Evolutionary conservation across 1,140 invertebrate genomes (phyloP).

Genomic region (Trachymyrmex cornetzi): DNA sequence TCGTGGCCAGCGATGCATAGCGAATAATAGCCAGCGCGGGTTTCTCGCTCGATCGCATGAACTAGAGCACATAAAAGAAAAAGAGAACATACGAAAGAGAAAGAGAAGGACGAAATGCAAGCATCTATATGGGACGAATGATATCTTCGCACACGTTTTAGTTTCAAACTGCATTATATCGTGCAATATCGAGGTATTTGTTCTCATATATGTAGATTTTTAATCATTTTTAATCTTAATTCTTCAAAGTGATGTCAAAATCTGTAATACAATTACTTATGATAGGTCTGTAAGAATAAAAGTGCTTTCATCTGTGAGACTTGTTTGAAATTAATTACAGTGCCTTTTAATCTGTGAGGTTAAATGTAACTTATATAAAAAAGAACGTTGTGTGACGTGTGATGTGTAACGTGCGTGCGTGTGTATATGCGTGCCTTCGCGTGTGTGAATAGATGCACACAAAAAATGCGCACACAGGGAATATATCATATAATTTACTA

Average conservation of each 20-base stretch:
- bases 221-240: not conserved
- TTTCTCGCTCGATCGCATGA: conserved; percentile 66
- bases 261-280: not conserved
- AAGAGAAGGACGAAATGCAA: not conserved
- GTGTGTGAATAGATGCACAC: too few species aligned
- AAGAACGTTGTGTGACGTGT: too few species aligned
- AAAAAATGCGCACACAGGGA: not conserved
- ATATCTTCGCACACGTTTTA: conserved; percentile 8
- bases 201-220: not conserved
- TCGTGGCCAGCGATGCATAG: conserved; percentile 68
- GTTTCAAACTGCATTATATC: not conserved
- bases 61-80: conserved; percentile 3
- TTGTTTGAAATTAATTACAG: too few species aligned
- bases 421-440: too few species aligned
- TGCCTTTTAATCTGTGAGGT: too few species aligned
- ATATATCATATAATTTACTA: not conserved
- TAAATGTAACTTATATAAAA: too few species aligned
- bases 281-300: too few species aligned
- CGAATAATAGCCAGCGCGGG: conserved; percentile 59
- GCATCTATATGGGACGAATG: conserved; percentile 27
- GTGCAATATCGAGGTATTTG: not conserved
- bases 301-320: too few species aligned
- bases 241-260: not conserved
- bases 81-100: not conserved
- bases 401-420: too few species aligned